Percentiles rank a stretch among this genome's conserved stretches.
Evolutionary conservation across 1,140 invertebrate genomes (phyloP).

Genomic region (Cydia fagiglandana): DNA sequence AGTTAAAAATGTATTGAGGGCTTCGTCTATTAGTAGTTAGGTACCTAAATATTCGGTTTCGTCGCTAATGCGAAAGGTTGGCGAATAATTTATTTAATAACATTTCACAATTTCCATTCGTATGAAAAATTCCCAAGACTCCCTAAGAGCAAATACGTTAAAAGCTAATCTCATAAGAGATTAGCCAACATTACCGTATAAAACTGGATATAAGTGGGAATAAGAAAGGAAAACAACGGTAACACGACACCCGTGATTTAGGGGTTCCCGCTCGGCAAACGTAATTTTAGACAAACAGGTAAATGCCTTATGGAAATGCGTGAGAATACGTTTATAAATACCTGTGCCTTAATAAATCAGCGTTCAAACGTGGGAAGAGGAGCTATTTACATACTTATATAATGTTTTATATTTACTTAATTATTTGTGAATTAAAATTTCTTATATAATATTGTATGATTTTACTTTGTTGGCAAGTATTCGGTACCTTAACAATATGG

Average conservation of each 20-base stretch:
- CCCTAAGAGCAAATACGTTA: background rate
- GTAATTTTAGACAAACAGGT: slow-evolving; percentile 2
- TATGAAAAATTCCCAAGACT: background rate
- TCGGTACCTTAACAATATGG: too few species aligned
- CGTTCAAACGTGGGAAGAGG: too few species aligned
- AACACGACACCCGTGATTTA: slow-evolving; percentile 11
- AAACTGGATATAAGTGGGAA: background rate
- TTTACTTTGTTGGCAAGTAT: background rate
- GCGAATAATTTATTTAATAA: too few species aligned
- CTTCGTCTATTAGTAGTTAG: too few species aligned
- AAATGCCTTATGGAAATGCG: slow-evolving; percentile 7
- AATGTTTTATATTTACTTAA: too few species aligned
- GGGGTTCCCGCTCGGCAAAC: background rate
- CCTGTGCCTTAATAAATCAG: background rate
- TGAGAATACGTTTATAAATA: background rate
- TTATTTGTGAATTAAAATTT: too few species aligned
- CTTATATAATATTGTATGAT: too few species aligned
- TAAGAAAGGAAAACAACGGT: slow-evolving; percentile 7
- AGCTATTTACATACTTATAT: too few species aligned
- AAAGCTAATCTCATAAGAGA: background rate
- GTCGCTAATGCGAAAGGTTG: too few species aligned
- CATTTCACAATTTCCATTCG: background rate
- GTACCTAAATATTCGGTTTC: too few species aligned
- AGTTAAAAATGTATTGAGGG: too few species aligned
- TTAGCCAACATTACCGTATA: background rate